A percentile compares a stretch with the other conserved stretches of the same genome.
Conservation (phyloP, 2,797 vertebrate species). For the Urocyon cinereoargenteus region DNA sequence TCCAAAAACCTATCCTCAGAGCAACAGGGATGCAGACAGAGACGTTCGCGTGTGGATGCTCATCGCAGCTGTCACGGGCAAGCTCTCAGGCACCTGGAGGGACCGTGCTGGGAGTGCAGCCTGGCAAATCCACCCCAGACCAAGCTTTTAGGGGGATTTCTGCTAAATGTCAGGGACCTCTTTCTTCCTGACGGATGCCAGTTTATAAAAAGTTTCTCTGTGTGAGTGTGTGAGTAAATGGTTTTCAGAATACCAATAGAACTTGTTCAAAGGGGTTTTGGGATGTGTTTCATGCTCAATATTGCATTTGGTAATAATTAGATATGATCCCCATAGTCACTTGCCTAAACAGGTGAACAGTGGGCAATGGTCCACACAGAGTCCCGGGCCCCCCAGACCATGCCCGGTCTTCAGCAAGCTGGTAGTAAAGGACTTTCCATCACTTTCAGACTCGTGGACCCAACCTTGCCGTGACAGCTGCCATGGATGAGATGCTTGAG, state of each 20-base stretch:
- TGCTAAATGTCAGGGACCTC: not conserved
- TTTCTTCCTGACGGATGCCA: not conserved
- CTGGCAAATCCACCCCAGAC: too few species aligned
- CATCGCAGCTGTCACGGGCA: accelerated
- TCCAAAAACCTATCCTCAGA: not conserved
- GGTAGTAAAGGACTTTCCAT: accelerated
- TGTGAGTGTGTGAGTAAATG: not conserved
- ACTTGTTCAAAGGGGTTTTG: not conserved
- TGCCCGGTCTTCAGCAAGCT: accelerated
- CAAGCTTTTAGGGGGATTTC: not conserved
- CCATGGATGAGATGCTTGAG: not conserved
- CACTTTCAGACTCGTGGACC: not conserved
- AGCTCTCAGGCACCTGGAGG: not conserved
- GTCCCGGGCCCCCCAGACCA: accelerated
- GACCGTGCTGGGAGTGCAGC: accelerated
- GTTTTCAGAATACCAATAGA: not conserved
- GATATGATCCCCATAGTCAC: too few species aligned
- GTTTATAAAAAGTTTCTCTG: too few species aligned
- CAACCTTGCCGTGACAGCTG: accelerated
- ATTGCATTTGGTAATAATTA: accelerated
- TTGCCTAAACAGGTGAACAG: too few species aligned
- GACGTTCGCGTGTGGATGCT: accelerated
- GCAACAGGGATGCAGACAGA: accelerated
- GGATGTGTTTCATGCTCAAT: not conserved
- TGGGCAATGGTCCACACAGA: too few species aligned